Evolutionary conservation across 2,113 vertebrate species (phyloP).

Genomic region (Antigone vipio): DNA sequence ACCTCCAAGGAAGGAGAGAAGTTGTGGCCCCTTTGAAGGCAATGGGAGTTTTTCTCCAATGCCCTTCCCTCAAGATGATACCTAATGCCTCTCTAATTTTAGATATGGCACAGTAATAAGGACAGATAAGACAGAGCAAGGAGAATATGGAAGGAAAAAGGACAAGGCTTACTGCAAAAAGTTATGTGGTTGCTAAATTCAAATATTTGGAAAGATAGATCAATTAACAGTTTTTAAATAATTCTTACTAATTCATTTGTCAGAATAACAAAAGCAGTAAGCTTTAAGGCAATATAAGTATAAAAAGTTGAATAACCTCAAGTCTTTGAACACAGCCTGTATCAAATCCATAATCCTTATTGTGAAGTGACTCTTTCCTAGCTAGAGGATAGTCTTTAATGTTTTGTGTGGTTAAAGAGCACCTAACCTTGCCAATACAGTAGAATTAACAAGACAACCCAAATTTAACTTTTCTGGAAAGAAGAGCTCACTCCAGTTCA

Average conservation of each 20-base stretch:
- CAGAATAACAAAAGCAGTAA: neutral
- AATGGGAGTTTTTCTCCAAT: neutral
- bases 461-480: neutral
- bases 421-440: neutral
- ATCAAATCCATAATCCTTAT: neutral
- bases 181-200: neutral
- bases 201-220: neutral
- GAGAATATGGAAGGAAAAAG: neutral
- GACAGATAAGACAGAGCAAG: neutral
- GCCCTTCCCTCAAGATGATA: neutral
- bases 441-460: neutral
- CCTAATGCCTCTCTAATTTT: constrained; percentile 40
- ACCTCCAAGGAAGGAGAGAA: neutral
- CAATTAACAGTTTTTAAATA: neutral
- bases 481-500: neutral
- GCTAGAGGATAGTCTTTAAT: neutral
- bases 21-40: neutral
- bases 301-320: neutral
- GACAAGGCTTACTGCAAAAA: neutral
- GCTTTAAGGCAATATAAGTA: neutral
- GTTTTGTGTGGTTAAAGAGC: neutral
- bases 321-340: neutral
- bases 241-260: neutral
- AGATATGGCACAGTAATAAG: neutral
- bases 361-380: neutral